Evolutionary conservation across 2,113 vertebrate species (phyloP), one percentile per base, ranked within the genome.

Genomic region (Archilochus colubris): DNA sequence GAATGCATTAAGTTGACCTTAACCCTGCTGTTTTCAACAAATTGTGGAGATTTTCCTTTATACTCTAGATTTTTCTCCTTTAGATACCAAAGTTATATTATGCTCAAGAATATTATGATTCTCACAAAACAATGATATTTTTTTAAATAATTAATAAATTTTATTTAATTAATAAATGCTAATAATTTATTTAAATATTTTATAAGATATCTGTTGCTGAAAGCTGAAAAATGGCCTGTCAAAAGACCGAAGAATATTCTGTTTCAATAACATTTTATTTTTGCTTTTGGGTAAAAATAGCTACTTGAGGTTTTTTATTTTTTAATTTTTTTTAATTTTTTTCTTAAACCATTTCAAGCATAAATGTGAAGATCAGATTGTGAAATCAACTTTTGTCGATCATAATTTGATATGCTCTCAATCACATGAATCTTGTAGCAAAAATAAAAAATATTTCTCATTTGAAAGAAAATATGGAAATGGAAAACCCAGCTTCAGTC

Each of bases 11-110:
- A 85, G 30, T 63, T 78, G 48, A 94, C 73, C 36, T 91, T 91
- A 92, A 72, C 64, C 55, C 51, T 84, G 23, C 20, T 93, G 59
- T 21, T 59, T 80, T 83, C 81, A 86, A 92, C 33, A 97, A 72
- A 66, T 44, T 95, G 66, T 64, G 74, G 48, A 78, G 8, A 25
- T 84, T 50, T 69, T 59, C 14, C 16, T 83, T 77, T 38, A 86
- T 59, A 86, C 9, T 80, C 24, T 10, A 46, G 30, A 57, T 82
- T 76, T 67, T 40, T 50, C 3, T 87, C 25, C n/a, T 84, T 92
- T 77, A 79, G 40, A 59, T 55, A 40, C 3, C 84, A 76, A 66
- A 92, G 22, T 7, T 72, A 0, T 21, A 19, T 25, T 4, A 40
- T 16, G 4, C 5, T 67, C 44, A 84, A 17, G 84, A 87, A 82